Base-by-base conservation (phyloP, 2,113 vertebrate genomes). In the Psilopsiagon aymara region DNA sequence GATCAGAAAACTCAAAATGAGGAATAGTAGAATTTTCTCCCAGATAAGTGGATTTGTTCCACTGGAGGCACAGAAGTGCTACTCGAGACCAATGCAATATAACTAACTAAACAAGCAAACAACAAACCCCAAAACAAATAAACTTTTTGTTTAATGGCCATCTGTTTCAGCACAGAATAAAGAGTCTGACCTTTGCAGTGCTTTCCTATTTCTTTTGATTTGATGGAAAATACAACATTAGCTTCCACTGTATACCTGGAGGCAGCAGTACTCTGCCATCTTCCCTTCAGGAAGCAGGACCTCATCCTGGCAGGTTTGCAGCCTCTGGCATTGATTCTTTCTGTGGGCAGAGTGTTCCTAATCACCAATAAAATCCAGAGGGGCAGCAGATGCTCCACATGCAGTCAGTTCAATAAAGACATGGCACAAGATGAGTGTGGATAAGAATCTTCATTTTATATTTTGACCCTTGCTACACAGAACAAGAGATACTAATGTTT, bases 121-220 rank as follows among this genome's bases (percentile, higher is more conserved):
- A 62, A 43, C 20, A 90, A 70, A 64, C 5, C 10, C 11, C 33
- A 91, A 91, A 77, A 82, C 44, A 71, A 59, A 74, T 33, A 76
- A 41, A 74, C 82, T 83, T 75, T 31, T 73, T 82, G 51, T 80
- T 92, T 92, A 84, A 55, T 69, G n/a, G 18, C 51, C 78, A 92
- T 85, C 63, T 96, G 60, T 85, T 95, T 89, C 51, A 93, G 74
- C n/a, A 73, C 35, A 85, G 84, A 81, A 73, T 85, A 68, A 80
- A 78, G 59, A 74, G 17, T n/a, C 18, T 52, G 13, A 20, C 11
- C 4, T 79, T 81, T 62, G 51, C 39, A 78, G 31, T 14, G n/a
- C 19, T 94, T 81, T 82, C 24, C 31, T 39, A 57, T 2, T 71
- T 92, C 57, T 83, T 74, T 16, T 67, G 57, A 71, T 81, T 47